Percentiles rank a stretch among this genome's conserved stretches.
Conservation (phyloP, 2,888 invertebrate species). For the Endotricha flammealis region DNA sequence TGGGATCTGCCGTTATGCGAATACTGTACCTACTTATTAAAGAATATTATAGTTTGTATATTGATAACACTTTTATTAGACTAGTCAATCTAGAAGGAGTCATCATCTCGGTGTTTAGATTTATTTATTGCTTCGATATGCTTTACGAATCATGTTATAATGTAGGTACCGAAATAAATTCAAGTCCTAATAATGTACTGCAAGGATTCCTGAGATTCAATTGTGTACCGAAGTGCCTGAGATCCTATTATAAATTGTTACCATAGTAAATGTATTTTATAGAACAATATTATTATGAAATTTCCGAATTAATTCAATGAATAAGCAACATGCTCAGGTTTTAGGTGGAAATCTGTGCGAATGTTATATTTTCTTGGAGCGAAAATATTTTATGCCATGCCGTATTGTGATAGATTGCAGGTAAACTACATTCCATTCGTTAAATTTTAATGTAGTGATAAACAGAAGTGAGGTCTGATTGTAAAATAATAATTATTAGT, state of each 20-base stretch:
- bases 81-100: constrained; percentile 71
- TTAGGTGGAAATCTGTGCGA: constrained; percentile 24
- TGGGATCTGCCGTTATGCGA: constrained; percentile 11
- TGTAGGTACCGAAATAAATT: constrained; percentile 4
- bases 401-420: constrained; percentile 64
- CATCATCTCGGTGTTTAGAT: constrained; percentile 55
- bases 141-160: constrained; percentile 1
- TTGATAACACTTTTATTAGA: constrained; percentile 45
- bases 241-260: constrained; percentile 59
- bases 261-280: constrained; percentile 62
- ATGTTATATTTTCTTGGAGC: constrained; percentile 34
- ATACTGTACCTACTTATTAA: constrained; percentile 23
- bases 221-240: constrained; percentile 23
- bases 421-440: constrained; percentile 55
- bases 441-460: constrained; percentile 54
- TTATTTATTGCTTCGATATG: constrained; percentile 57
- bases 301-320: constrained; percentile 14
- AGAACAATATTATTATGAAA: constrained; percentile 41
- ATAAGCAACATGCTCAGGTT: constrained; percentile 19
- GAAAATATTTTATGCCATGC: constrained; percentile 55
- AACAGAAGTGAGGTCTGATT: constrained; percentile 66
- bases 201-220: background rate
- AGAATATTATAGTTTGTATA: constrained; percentile 25
- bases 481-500: constrained; percentile 69
- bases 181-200: background rate